Evolutionary conservation across 2,113 vertebrate genomes (phyloP).

Genomic region (Colaptes auratus): DNA sequence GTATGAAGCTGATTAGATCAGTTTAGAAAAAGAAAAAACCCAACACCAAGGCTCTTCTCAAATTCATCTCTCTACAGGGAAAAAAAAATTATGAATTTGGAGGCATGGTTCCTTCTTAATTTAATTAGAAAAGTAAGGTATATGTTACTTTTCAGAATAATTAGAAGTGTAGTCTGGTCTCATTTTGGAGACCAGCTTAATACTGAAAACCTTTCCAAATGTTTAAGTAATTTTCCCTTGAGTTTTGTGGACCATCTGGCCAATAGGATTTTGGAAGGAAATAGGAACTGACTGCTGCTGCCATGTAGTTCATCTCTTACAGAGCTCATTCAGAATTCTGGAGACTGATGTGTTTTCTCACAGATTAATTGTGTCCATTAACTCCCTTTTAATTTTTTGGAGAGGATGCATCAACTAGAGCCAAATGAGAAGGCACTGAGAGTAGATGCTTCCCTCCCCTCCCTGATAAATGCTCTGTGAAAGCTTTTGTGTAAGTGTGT

Average conservation of each 20-base stretch:
- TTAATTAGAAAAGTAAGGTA: neutral
- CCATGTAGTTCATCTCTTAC: conserved; percentile 19
- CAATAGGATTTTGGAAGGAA: conserved; percentile 50
- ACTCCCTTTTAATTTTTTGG: conserved; percentile 15
- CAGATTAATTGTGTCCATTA: conserved; percentile 15
- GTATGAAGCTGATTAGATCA: neutral
- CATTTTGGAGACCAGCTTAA: conserved; percentile 12
- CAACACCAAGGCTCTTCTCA: neutral
- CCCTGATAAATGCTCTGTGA: neutral
- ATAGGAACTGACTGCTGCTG: conserved; percentile 12
- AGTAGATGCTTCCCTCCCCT: neutral
- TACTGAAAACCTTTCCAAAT: conserved; percentile 18
- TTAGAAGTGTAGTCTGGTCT: conserved; percentile 35
- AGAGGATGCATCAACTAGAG: neutral
- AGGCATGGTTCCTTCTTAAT: neutral
- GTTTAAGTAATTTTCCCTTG: conserved; percentile 21
- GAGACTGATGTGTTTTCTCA: neutral
- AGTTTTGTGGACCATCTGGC: conserved; percentile 45
- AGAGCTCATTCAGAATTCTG: conserved; percentile 40
- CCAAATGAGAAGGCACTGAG: neutral
- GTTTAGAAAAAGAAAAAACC: neutral
- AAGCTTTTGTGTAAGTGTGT: neutral
- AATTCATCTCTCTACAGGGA: too few relatives aligned
- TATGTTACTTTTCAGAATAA: neutral
- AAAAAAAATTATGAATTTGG: too few relatives aligned